Evolutionary conservation across 2,797 vertebrate genomes (phyloP), one percentile per base, ranked within the genome.

Genomic region (Schizopygopsis malacanthus): DNA sequence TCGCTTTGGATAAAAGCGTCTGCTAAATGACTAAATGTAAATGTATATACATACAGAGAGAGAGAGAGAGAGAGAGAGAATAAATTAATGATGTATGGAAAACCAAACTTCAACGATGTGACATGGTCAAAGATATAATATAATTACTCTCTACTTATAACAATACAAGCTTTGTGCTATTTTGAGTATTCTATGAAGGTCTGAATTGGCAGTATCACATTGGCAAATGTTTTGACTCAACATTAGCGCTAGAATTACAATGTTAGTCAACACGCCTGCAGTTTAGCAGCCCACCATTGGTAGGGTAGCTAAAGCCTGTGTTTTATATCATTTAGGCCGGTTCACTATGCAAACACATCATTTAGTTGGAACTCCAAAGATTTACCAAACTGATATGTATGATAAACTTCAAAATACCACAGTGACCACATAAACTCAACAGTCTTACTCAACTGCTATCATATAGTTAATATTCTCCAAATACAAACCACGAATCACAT

Each of bases 351-450:
- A 28, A 67, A 50, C 43, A 80, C 41, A 67, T 37, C 12, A 69
- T 70, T 81, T 33, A 28, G 28, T 69, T 52, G 79, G 79, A 69
- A 81, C 79, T 54, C 79, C 33, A 63, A 39, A 63, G 33, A 63
- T 83, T 83, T 72, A 70, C 67, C 70, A 85, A 65, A 75, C 69
- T 80, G 69, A 83, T 92, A 85, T 84, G 85, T 86, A 87, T 87
- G 90, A 89, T 92, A 92, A 91, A 91, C 90, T 88, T 88, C 78
- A 88, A 86, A 89, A 79, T 89, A 89, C 65, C 82, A 52, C 86
- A 87, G 61, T 73, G 69, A 67, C 70, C 80, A 81, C 69, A 71
- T 86, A 79, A 90, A 88, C 90, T 91, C 86, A 87, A 77, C 89
- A 90, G 78, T 43, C 8, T 43, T 10, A 61, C 85, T 90, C 83